phyloP scores from a whole-genome alignment of 2,797 vertebrate species.

The Hydrolagus colliei region DNA sequence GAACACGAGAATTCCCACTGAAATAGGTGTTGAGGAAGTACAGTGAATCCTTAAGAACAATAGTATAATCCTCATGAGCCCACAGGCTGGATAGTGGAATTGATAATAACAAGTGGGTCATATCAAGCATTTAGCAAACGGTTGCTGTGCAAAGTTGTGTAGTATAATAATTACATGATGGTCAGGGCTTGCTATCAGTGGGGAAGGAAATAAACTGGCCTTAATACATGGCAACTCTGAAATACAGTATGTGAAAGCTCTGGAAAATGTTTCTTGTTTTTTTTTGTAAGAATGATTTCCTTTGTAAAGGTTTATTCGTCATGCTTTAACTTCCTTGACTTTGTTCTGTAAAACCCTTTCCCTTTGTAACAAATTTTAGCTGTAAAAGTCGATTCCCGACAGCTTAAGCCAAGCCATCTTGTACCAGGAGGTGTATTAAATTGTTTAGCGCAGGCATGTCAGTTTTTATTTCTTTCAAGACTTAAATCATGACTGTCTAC shows the following conservation, averaged over 20 bases:
- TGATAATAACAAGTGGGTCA: not conserved
- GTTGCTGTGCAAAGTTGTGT: not conserved
- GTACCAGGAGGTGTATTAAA: constrained; percentile 21
- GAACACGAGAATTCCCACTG: too few species aligned
- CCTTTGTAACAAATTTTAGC: constrained; percentile 26
- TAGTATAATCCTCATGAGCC: not conserved
- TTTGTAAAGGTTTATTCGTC: constrained; percentile 19
- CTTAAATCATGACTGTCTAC: constrained; percentile 32
- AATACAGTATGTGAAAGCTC: constrained; percentile 4
- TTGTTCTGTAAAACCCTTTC: constrained; percentile 13
- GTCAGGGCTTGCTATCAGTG: not conserved
- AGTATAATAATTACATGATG: not conserved
- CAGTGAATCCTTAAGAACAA: not conserved
- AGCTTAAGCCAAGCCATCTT: constrained; percentile 15
- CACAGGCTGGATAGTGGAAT: not conserved
- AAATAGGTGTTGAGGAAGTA: not conserved
- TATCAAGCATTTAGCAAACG: not conserved
- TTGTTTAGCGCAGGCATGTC: constrained; percentile 20
- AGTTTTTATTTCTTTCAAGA: constrained; percentile 23
- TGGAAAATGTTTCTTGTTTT: constrained; percentile 19
- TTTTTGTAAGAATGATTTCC: constrained; percentile 8
- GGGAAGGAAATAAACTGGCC: constrained; percentile 8
- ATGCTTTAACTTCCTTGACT: constrained; percentile 17
- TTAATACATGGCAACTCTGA: constrained; percentile 29
- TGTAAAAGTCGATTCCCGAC: constrained; percentile 22